These are phyloP conservation scores for Eulimnadia texana DNA, from an alignment of 1,140 invertebrate genomes.

Conservation along the genomic window DNA sequence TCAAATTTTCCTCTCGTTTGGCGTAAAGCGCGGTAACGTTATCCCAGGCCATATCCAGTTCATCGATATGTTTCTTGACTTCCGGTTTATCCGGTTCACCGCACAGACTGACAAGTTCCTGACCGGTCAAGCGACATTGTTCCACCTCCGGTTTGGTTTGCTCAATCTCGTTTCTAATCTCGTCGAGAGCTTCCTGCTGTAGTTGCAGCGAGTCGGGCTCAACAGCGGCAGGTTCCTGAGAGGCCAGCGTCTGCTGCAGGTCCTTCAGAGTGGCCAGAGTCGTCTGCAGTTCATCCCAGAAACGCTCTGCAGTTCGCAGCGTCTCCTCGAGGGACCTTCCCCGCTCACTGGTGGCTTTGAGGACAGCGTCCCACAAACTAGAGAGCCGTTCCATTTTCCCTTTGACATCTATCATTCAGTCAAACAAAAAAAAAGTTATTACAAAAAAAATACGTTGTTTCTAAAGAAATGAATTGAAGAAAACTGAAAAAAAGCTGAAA, in stretches of 20 bases:
- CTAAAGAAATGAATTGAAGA: not conserved
- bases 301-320: conserved; percentile 71
- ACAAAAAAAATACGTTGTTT: not conserved
- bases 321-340: conserved; percentile 73
- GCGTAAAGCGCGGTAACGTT: conserved; percentile 86
- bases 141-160: conserved; percentile 82
- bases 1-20: conserved; percentile 81
- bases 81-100: conserved; percentile 93
- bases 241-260: conserved; percentile 68
- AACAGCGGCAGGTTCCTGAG: conserved; percentile 82
- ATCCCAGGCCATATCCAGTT: conserved; percentile 83
- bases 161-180: conserved; percentile 86
- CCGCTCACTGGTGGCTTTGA: conserved; percentile 64
- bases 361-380: conserved; percentile 83
- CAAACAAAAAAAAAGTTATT: conserved; percentile 9
- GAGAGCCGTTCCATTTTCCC: conserved; percentile 84
- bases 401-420: conserved; percentile 55
- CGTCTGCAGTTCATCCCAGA: conserved; percentile 85
- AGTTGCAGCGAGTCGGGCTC: conserved; percentile 80
- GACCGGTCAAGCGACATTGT: conserved; percentile 74
- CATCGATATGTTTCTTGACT: conserved; percentile 94
- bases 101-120: conserved; percentile 79
- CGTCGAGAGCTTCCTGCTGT: conserved; percentile 82
- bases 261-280: conserved; percentile 79
- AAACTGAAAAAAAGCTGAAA: conserved; percentile 9